Evolutionary conservation across 2,888 invertebrate species (phyloP).

Genomic region (Galerucella nymphaeae): DNA sequence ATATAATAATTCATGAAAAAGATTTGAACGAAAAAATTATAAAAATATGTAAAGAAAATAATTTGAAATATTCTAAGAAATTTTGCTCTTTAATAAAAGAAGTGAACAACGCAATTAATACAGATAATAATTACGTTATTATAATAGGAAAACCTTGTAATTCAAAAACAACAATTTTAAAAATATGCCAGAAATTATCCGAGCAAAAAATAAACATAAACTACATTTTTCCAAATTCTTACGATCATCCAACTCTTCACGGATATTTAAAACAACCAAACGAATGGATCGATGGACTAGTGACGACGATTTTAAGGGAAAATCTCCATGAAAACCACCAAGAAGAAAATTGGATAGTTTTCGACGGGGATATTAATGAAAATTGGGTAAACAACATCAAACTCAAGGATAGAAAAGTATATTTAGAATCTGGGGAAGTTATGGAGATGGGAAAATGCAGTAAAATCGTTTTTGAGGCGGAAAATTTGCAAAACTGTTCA

Average conservation of each 20-base stretch:
- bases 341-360: slow-evolving; percentile 86
- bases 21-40: slow-evolving; percentile 66
- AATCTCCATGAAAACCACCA: slow-evolving; percentile 76
- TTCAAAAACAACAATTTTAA: slow-evolving; percentile 82
- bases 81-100: slow-evolving; percentile 84
- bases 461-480: slow-evolving; percentile 86
- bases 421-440: slow-evolving; percentile 84
- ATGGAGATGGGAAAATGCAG: slow-evolving; percentile 78
- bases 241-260: slow-evolving; percentile 87
- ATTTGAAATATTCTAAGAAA: slow-evolving; percentile 77
- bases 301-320: slow-evolving; percentile 79
- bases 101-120: slow-evolving; percentile 84
- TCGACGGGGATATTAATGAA: slow-evolving; percentile 88
- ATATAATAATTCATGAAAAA: slow-evolving; percentile 64
- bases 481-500: slow-evolving; percentile 80
- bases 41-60: slow-evolving; percentile 70
- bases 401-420: slow-evolving; percentile 83
- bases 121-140: slow-evolving; percentile 84
- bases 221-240: slow-evolving; percentile 84
- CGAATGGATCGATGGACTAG: slow-evolving; percentile 88
- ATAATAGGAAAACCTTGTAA: slow-evolving; percentile 82
- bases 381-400: slow-evolving; percentile 89
- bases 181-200: slow-evolving; percentile 77
- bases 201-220: slow-evolving; percentile 32
- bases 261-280: slow-evolving; percentile 84